Base-by-base conservation (phyloP, 2,113 vertebrate species). In the Hemibagrus wyckioides region DNA sequence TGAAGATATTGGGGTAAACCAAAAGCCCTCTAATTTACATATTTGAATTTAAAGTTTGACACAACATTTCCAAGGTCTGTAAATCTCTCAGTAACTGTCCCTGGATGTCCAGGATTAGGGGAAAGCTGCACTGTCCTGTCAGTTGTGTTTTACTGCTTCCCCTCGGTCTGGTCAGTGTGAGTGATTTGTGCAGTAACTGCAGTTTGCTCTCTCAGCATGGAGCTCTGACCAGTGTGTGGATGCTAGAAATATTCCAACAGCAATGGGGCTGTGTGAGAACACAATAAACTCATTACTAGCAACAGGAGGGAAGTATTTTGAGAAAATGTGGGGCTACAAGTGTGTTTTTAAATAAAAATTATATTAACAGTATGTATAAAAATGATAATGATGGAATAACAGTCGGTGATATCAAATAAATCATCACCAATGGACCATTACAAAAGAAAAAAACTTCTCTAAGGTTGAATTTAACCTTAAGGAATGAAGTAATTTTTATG, bases 171-270 rank as follows among this genome's bases (percentile, higher is more conserved):
- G 59, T 28, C 8, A n/a, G 9, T 63, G 28, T 3, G 10, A 63
- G 63, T 33, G n/a, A 65, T 30, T 65, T 65, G 11, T 21, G 4
- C n/a, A 65, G 63, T 30, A 33, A 33, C 11, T 65, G 63, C 25
- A n/a, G 59, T 61, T 61, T 10, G 59, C 17, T 25, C 10, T 9
- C 4, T 13, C 63, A 30, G 63, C 2, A n/a, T 33, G 63, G 28
- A 30, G 63, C 11, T 65, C 14, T 63, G 61, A 59, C 44, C 0
- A 48, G 6, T 25, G 8, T 59, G 6, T 59, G 57, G 4, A 59
- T 57, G 56, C 17, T 57, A 57, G 69, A 65, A 83, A 83, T 69
- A 83, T 83, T 83, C 63, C 30, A 67, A 33, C 63, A 67, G 28
- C 63, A 71, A 36, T 33, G 15, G 44, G 5, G 82, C 61, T 67